Evolutionary conservation across 2,113 vertebrate species (phyloP).

Genomic region (Myotis davidii): DNA sequence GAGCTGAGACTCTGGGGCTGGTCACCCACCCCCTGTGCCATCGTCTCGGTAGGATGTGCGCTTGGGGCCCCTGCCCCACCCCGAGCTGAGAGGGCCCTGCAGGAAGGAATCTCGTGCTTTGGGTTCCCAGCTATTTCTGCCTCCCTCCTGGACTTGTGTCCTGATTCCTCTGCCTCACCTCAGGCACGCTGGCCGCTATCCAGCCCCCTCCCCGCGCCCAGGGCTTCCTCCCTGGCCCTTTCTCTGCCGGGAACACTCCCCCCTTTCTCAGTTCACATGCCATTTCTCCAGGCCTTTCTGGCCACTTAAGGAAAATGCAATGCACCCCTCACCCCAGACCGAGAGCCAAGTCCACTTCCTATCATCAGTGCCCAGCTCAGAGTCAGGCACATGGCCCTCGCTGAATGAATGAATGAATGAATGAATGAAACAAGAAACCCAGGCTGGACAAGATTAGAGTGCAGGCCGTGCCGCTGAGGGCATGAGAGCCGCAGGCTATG

Average conservation of each 20-base stretch:
- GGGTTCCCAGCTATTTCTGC: background rate
- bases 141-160: background rate
- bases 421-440: background rate
- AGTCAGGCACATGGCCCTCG: background rate
- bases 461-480: rapidly evolving
- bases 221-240: background rate
- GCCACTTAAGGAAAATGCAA: background rate
- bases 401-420: background rate
- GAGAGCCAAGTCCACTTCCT: background rate
- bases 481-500: background rate
- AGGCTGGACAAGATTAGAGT: background rate
- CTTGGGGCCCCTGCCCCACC: background rate
- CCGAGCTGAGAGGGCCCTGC: background rate
- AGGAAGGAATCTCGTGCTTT: background rate
- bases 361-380: background rate
- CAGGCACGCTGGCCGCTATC: background rate
- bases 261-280: background rate
- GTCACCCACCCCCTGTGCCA: background rate
- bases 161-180: background rate
- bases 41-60: rapidly evolving
- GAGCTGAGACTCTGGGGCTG: background rate
- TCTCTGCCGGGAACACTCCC: background rate
- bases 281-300: background rate
- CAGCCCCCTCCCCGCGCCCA: background rate
- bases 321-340: background rate